Evolutionary conservation across 2,888 invertebrate species (phyloP), one percentile per base, ranked within the genome.

Genomic region (Allygus modestus): DNA sequence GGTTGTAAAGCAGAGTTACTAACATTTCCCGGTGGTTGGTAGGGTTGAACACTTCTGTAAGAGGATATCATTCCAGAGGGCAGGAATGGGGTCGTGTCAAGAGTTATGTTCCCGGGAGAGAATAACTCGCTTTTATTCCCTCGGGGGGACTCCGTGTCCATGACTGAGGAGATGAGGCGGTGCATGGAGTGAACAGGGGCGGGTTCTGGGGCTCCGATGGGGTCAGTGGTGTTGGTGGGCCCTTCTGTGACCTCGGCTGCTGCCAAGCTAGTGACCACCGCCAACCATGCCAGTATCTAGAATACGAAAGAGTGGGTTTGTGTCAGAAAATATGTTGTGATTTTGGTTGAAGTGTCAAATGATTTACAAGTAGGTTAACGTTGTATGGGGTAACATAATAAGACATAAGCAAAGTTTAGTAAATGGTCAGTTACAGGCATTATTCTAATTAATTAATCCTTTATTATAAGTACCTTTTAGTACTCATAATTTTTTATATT

Each of bases 111-210:
- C 2, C 75, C 28, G 20, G 73, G 73, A 2, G 51, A 28, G 28
- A 51, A 51, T 2, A 1, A 1, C 23, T 43, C 15, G 20, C 17
- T 69, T 2, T 7, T 1, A 31, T 46, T 51, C 5, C 2, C 26
- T 37, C 15, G 43, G n/a, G 46, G 46, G 17, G 51, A 54, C n/a
- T 37, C 51, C 1, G 37, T 31, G 28, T 83, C 83, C n/a, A 83
- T 11, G 1, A 75, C 83, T 2, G 83, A 83, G n/a, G 83, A 58
- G 28, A 75, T 83, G 23, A 83, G 83, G 12, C 83, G 83, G 41
- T 83, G 83, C 58, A 75, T 83, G 28, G 83, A 75, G 17, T 54
- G 79, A 12, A 9, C 79, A 37, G 79, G 79, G 2, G 28, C 5
- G 17, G 75, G 43, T 11, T 51, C 58, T 1, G 17, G 33, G 23